These are phyloP conservation scores for Sinotaia quadrata DNA, from an alignment of 2,888 invertebrate genomes.

Conservation along the genomic window DNA sequence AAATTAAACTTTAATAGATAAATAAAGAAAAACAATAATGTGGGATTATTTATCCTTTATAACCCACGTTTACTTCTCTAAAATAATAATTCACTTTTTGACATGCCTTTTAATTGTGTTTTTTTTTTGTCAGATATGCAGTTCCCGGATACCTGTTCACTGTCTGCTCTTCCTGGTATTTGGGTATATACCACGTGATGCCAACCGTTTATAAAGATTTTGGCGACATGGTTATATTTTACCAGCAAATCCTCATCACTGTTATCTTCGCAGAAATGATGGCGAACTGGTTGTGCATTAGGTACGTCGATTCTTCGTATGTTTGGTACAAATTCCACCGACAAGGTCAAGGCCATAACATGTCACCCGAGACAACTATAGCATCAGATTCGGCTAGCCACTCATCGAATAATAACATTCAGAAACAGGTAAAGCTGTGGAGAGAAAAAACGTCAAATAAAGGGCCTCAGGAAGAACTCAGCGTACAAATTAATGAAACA, in stretches of 20 bases:
- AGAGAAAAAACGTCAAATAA: no score
- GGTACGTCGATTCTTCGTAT: slow-evolving; percentile 54
- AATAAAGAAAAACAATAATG: no score
- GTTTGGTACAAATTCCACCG: slow-evolving; percentile 31
- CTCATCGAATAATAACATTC: no score
- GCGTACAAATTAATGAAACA: no score
- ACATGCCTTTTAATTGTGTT: neutral
- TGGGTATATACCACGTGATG: slow-evolving; percentile 50
- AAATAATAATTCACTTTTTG: no score
- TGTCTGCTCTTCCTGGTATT: slow-evolving; percentile 38
- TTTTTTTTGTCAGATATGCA: slow-evolving; percentile 19
- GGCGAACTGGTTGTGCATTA: slow-evolving; percentile 62
- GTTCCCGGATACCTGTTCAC: slow-evolving; percentile 42
- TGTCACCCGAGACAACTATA: no score
- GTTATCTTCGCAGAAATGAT: slow-evolving; percentile 56
- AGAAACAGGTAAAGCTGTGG: no score
- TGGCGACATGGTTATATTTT: slow-evolving; percentile 28
- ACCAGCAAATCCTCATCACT: slow-evolving; percentile 42
- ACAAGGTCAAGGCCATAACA: neutral
- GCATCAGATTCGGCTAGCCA: no score
- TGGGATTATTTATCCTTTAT: no score
- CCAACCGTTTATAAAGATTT: slow-evolving; percentile 51
- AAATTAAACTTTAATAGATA: no score
- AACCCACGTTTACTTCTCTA: no score
- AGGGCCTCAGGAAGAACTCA: no score